These are phyloP conservation scores for Mustela nigripes DNA, from an alignment of 2,113 vertebrate genomes.

Conservation along the genomic window DNA sequence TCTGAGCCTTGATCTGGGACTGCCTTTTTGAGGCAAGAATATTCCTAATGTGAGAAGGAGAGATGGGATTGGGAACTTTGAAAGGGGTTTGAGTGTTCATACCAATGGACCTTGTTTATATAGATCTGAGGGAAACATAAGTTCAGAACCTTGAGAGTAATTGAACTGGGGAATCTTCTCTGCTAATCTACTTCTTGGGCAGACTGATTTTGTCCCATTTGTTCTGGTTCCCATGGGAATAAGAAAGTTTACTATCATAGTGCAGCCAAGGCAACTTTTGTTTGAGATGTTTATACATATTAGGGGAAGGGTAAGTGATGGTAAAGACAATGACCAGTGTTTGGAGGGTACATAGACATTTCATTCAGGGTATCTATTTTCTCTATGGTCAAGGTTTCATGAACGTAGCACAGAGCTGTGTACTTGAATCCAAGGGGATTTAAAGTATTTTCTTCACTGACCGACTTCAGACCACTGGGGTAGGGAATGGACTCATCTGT, in stretches of 20 bases:
- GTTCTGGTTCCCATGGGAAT: background rate
- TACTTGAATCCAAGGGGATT: background rate
- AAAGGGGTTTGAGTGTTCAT: background rate
- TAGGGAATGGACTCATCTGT: background rate
- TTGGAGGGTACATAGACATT: background rate
- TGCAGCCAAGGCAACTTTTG: background rate
- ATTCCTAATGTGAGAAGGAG: background rate
- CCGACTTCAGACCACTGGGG: background rate
- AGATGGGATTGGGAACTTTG: background rate
- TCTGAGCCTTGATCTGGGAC: background rate
- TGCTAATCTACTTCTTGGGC: background rate
- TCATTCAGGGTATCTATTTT: background rate
- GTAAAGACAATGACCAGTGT: background rate
- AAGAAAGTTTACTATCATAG: background rate
- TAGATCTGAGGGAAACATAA: background rate
- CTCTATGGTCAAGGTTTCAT: background rate
- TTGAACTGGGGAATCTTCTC: background rate
- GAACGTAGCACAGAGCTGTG: background rate
- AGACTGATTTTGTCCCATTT: background rate
- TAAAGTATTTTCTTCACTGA: background rate
- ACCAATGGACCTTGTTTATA: background rate
- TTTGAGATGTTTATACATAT: background rate
- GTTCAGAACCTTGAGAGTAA: background rate
- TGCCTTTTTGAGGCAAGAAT: background rate
- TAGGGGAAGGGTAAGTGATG: background rate